A percentile compares a stretch with the other conserved stretches of the same genome.
Evolutionary conservation across 1,140 invertebrate genomes (phyloP).

Genomic region (Macrostomum lignano): DNA sequence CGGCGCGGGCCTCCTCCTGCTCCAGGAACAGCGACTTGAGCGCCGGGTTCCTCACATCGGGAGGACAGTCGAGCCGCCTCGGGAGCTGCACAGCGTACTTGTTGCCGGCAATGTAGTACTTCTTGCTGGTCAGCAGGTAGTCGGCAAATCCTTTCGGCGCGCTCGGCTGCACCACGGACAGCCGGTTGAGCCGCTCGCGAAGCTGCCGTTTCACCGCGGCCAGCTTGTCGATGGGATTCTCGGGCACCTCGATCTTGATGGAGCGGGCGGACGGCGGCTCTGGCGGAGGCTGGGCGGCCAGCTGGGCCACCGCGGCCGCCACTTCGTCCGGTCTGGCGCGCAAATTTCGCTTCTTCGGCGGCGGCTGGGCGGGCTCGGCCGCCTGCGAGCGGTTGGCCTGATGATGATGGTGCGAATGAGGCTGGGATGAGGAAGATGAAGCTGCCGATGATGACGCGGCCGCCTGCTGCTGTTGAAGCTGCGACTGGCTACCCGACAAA

Average conservation of each 20-base stretch:
- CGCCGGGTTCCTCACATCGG: conserved; percentile 1
- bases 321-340: no score
- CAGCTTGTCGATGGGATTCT: neutral
- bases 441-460: no score
- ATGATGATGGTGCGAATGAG: no score
- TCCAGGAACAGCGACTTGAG: neutral
- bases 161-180: neutral
- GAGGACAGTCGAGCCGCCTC: neutral
- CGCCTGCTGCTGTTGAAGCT: no score
- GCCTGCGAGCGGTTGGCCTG: no score
- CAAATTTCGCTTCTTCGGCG: no score
- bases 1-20: neutral
- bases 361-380: no score
- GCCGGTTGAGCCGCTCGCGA: neutral
- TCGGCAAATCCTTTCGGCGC: neutral
- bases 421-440: no score
- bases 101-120: neutral
- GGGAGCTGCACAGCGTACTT: neutral
- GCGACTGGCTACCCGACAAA: no score
- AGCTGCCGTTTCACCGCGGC: neutral
- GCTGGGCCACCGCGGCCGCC: no score
- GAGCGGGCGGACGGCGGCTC: no score
- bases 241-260: conserved; percentile 1
- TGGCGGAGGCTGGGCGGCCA: no score
- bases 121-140: neutral